Evolutionary conservation across 2,113 vertebrate species (phyloP).

Genomic region (Petroica traversi): DNA sequence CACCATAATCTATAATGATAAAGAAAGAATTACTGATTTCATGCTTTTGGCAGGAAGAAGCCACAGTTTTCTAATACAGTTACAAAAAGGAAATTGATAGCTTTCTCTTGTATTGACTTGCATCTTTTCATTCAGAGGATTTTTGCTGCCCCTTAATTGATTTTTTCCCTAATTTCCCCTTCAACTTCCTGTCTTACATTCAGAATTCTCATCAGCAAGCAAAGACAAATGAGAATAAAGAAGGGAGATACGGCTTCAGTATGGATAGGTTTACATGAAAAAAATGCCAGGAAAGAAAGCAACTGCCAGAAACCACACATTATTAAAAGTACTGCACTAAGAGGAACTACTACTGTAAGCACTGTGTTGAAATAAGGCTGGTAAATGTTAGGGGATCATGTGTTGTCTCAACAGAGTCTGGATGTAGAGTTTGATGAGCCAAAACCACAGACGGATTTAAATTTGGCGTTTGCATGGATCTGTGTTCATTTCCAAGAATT

Average conservation of each 20-base stretch:
- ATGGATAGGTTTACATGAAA: neutral
- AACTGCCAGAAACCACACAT: neutral
- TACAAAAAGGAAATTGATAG: constrained; percentile 48
- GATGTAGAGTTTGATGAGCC: neutral
- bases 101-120: neutral
- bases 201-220: neutral
- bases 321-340: neutral
- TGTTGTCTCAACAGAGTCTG: neutral
- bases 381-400: neutral
- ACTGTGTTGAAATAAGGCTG: neutral
- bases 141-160: constrained; percentile 8
- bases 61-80: constrained; percentile 3
- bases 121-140: constrained; percentile 8
- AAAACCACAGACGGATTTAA: neutral
- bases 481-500: neutral
- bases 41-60: constrained; percentile 15
- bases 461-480: neutral
- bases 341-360: neutral
- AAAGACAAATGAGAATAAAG: neutral
- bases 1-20: constrained; percentile 34
- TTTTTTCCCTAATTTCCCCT: constrained; percentile 8
- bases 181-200: neutral
- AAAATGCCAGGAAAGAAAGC: neutral
- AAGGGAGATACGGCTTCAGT: neutral
- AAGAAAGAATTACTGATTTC: constrained; percentile 32